Percentiles rank a stretch among this genome's conserved stretches.
phyloP scores from a whole-genome alignment of 2,797 vertebrate species.

The Dendrocincla tyrannina region DNA sequence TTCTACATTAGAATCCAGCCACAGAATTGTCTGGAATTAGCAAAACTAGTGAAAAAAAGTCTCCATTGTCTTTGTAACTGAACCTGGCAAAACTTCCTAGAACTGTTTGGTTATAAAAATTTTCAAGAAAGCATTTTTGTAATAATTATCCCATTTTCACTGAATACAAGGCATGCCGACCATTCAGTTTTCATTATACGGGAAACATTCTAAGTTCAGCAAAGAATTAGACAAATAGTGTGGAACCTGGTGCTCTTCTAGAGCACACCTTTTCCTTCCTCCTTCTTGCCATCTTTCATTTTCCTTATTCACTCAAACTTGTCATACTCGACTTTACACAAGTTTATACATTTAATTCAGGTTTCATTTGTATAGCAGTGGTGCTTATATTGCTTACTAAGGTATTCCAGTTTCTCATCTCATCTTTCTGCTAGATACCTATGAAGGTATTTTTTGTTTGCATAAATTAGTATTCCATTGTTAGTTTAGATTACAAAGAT shows the following conservation, averaged over 20 bases:
- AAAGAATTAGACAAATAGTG: neutral
- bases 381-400: neutral
- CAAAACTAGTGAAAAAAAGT: neutral
- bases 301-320: neutral
- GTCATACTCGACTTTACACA: neutral
- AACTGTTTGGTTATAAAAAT: conserved; percentile 42
- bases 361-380: neutral
- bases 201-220: neutral
- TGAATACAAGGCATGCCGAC: conserved; percentile 49
- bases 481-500: neutral
- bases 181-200: conserved; percentile 51
- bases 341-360: neutral
- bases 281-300: neutral
- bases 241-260: neutral
- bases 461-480: neutral
- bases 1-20: conserved; percentile 25
- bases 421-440: neutral
- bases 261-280: neutral
- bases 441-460: neutral
- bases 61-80: conserved; percentile 48
- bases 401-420: neutral
- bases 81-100: conserved; percentile 61
- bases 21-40: conserved; percentile 63
- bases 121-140: conserved; percentile 66
- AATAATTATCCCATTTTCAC: conserved; percentile 60